These are phyloP conservation scores for Drosophila suboccidentalis DNA, from an alignment of 2,888 invertebrate species.

Conservation along the genomic window DNA sequence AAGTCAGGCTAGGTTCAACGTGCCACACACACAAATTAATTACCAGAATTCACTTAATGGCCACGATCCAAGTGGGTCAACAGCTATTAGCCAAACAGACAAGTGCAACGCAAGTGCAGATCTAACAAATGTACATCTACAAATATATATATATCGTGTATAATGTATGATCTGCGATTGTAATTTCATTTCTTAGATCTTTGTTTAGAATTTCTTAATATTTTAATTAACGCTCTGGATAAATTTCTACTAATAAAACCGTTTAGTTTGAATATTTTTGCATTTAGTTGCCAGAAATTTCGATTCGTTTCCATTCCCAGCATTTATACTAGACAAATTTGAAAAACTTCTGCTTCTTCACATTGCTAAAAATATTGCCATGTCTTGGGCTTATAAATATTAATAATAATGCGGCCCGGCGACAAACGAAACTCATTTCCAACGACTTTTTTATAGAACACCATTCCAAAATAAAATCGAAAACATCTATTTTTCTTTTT, in stretches of 20 bases:
- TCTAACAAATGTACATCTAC: constrained; percentile 1
- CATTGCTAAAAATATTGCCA: constrained; percentile 67
- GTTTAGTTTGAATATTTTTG: constrained; percentile 5
- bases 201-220: neutral
- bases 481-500: constrained; percentile 21
- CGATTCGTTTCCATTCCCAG: constrained; percentile 36
- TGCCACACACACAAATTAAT: constrained; percentile 76
- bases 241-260: constrained; percentile 23
- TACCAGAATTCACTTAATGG: constrained; percentile 81
- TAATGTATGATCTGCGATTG: neutral
- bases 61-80: constrained; percentile 82
- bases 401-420: constrained; percentile 41
- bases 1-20: constrained; percentile 49
- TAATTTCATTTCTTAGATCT: neutral
- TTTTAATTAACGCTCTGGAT: neutral
- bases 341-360: constrained; percentile 10
- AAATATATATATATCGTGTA: neutral
- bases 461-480: constrained; percentile 9
- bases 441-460: constrained; percentile 40
- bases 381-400: constrained; percentile 65
- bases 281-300: constrained; percentile 57
- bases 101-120: constrained; percentile 50
- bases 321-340: constrained; percentile 22
- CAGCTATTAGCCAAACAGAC: constrained; percentile 42
- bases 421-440: constrained; percentile 65